Evolutionary conservation across 2,888 invertebrate genomes (phyloP).

Genomic region (Hirtodrosophila alboralis): DNA sequence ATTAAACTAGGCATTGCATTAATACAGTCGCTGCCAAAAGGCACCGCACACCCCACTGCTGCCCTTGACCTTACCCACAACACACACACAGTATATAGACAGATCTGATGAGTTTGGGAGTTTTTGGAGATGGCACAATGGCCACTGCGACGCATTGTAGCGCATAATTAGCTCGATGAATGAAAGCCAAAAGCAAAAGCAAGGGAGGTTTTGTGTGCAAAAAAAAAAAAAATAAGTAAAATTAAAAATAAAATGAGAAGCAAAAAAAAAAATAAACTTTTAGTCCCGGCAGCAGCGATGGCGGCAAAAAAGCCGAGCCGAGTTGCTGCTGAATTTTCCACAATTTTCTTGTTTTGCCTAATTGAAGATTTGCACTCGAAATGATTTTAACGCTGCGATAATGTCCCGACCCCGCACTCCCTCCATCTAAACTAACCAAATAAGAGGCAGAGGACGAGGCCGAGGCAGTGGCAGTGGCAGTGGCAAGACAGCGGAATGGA

Average conservation of each 20-base stretch:
- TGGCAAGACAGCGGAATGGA: neutral
- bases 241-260: conserved; percentile 26
- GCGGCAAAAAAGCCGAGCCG: conserved; percentile 1
- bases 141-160: conserved; percentile 70
- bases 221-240: conserved; percentile 25
- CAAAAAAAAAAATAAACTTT: conserved; percentile 23
- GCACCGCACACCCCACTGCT: conserved; percentile 14
- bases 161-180: conserved; percentile 76
- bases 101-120: conserved; percentile 27
- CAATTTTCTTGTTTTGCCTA: conserved; percentile 56
- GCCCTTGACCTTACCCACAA: conserved; percentile 42
- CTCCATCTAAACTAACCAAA: too few relatives aligned
- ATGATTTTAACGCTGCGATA: conserved; percentile 64
- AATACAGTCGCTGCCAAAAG: conserved; percentile 17
- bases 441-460: too few relatives aligned
- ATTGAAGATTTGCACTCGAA: conserved; percentile 75
- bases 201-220: conserved; percentile 22
- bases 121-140: conserved; percentile 52
- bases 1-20: conserved; percentile 39
- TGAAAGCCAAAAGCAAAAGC: conserved; percentile 51
- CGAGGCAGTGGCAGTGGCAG: neutral
- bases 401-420: conserved; percentile 8
- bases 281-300: conserved; percentile 21
- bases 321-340: conserved; percentile 39
- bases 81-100: conserved; percentile 6